Evolutionary conservation across 2,888 invertebrate species (phyloP), one percentile per base, ranked within the genome.

Genomic region (Pherbina coryleti): DNA sequence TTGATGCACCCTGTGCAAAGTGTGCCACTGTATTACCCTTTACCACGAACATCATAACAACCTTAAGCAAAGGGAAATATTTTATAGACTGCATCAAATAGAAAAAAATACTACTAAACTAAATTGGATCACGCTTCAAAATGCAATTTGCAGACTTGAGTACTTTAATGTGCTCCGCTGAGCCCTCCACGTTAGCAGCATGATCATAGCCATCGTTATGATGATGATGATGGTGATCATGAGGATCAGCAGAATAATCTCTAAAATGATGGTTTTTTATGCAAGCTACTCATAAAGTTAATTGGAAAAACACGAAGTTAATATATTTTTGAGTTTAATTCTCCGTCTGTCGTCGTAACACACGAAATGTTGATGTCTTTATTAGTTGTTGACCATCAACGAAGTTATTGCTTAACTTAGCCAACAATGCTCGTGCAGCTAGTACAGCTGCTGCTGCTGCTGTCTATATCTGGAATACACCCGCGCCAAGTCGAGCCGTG

Each of bases 101-200:
- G 8, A 55, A 55, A 34, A 28, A n/a, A 37, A 17, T n/a, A n/a
- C 14, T 34, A 31, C n/a, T 37, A 66, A 66, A 66, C 34, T 66
- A 31, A 66, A 66, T 66, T 66, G 64, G 37, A 66, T 66, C 64
- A 66, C 64, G 64, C 37, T 66, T 66, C 31, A 7, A 37, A 66
- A 37, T 66, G 19, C 31, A 31, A 34, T 66, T 66, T 28, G n/a
- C 1, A 0, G n/a, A 31, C n/a, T 66, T 34, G n/a, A 31, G 14
- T 66, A 22, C 22, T 55, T 25, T 17, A 55, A 4, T 7, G 55
- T 55, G 55, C 55, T 55, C 22, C 1, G 19, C n/a, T 25, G 28
- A 34, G n/a, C 31, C n/a, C 17, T 31, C n/a, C 31, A 31, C 17
- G 28, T 17, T 28, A 64, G 31, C 1, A 17, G 62, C 28, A 28